A percentile compares a stretch with the other conserved stretches of the same genome.
Evolutionary conservation across 2,888 invertebrate species (phyloP).

Genomic region (Chrysolina americana): DNA sequence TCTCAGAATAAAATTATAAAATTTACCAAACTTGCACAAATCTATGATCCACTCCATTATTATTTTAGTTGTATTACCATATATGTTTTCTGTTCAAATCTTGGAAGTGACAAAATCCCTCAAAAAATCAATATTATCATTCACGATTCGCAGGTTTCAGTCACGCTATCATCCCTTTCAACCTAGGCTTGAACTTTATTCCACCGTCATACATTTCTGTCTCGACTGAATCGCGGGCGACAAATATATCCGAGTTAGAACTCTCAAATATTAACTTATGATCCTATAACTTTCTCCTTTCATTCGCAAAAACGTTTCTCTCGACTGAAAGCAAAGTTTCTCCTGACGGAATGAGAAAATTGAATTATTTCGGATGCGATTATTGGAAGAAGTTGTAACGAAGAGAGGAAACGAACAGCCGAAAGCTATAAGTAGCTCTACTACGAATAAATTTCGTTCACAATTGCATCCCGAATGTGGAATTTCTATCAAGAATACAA

Average conservation of each 20-base stretch:
- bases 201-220: neutral
- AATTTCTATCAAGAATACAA: neutral
- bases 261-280: constrained; percentile 29
- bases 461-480: constrained; percentile 14
- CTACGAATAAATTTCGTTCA: constrained; percentile 38
- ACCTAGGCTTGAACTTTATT: neutral
- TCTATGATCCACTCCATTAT: too few relatives aligned
- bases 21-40: too few relatives aligned
- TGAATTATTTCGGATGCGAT: constrained; percentile 37
- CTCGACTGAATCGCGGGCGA: neutral
- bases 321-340: constrained; percentile 27
- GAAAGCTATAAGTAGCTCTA: constrained; percentile 31
- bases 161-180: neutral
- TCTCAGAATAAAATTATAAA: too few relatives aligned
- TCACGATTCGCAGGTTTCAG: neutral
- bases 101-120: neutral
- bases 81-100: neutral
- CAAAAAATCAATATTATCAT: neutral
- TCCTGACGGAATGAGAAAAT: constrained; percentile 27
- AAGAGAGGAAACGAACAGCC: constrained; percentile 30
- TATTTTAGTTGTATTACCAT: too few relatives aligned
- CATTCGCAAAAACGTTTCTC: constrained; percentile 24
- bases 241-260: constrained; percentile 6
- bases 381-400: constrained; percentile 36
- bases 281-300: constrained; percentile 18